Percentiles rank a stretch among this genome's conserved stretches.
Conservation (phyloP, 2,797 vertebrate species). For the Craterocephalus amniculus region DNA sequence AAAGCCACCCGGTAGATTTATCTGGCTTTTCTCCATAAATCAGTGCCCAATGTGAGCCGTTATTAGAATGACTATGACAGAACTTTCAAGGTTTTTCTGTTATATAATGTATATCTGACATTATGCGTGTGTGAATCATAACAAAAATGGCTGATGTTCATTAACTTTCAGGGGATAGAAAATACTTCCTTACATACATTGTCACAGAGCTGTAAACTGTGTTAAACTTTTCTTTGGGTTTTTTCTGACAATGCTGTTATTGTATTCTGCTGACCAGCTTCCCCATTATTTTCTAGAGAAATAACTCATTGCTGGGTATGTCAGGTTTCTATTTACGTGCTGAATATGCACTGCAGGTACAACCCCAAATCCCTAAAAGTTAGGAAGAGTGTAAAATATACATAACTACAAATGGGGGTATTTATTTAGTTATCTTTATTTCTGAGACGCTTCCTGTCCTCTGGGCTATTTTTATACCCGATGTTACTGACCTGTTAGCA, state of each 20-base stretch:
- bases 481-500: not conserved
- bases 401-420: not conserved
- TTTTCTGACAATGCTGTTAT: not conserved
- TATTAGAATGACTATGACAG: not conserved
- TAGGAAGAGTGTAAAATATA: not conserved
- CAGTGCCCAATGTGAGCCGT: not conserved
- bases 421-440: no score
- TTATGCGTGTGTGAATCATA: not conserved
- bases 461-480: not conserved
- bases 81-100: not conserved
- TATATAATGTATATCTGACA: not conserved
- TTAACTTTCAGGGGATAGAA: not conserved
- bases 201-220: conserved; percentile 71
- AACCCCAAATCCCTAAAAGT: not conserved
- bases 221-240: not conserved
- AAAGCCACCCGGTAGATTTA: no score
- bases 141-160: not conserved
- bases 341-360: not conserved
- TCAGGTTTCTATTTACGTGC: conserved; percentile 17
- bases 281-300: not conserved
- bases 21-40: not conserved
- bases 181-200: not conserved
- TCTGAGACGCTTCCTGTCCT: not conserved
- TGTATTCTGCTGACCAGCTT: conserved; percentile 53
- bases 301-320: not conserved